Conservation (phyloP, 2,113 vertebrate genomes). For the Illadopsis cleaveri region DNA sequence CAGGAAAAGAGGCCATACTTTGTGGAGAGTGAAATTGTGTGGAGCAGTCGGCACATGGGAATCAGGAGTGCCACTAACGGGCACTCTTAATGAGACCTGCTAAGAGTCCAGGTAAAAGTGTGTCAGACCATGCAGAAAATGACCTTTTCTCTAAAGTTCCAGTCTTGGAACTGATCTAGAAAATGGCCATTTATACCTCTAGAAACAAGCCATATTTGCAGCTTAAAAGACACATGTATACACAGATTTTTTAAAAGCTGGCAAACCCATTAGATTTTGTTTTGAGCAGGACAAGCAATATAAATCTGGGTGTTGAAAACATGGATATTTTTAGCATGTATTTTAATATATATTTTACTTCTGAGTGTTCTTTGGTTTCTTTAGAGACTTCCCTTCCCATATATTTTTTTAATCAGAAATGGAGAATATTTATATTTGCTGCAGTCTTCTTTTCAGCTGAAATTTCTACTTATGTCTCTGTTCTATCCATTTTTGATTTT, state of each 20-base stretch:
- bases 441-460: background rate
- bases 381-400: background rate
- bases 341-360: background rate
- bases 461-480: background rate
- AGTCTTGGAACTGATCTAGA: background rate
- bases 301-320: background rate
- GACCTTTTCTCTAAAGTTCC: background rate
- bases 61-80: background rate
- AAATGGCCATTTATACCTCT: background rate
- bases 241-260: background rate
- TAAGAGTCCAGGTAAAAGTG: background rate
- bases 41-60: fast-evolving
- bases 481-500: background rate
- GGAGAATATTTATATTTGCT: background rate
- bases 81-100: background rate
- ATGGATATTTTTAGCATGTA: background rate
- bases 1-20: background rate
- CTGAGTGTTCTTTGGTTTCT: background rate
- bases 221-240: background rate
- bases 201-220: background rate
- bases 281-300: background rate
- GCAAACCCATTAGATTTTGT: background rate
- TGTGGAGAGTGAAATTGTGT: background rate
- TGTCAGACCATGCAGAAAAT: background rate
- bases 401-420: background rate